phyloP scores from a whole-genome alignment of 1,140 invertebrate genomes.

The Triops longicaudatus region DNA sequence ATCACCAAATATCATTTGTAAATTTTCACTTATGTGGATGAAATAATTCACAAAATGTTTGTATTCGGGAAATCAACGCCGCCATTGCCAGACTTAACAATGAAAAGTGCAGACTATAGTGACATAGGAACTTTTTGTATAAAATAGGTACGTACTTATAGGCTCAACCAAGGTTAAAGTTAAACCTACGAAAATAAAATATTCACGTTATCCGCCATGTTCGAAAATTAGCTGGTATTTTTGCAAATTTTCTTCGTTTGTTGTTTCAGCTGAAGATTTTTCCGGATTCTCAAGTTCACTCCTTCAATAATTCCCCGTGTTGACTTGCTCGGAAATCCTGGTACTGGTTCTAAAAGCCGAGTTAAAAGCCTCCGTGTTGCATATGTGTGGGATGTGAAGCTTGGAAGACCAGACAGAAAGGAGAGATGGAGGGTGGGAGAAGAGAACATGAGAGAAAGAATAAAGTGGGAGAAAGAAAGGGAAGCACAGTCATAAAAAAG shows the following conservation, averaged over 20 bases:
- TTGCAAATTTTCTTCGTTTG: too few relatives aligned
- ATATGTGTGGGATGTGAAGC: neutral
- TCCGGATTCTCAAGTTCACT: too few relatives aligned
- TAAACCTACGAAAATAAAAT: neutral
- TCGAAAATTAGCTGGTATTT: too few relatives aligned
- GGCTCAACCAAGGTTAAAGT: neutral
- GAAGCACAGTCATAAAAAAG: neutral
- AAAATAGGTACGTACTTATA: neutral
- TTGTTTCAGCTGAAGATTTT: too few relatives aligned
- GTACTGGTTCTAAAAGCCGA: too few relatives aligned
- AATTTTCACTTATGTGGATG: too few relatives aligned
- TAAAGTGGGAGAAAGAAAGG: conserved; percentile 31
- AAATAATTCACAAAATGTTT: too few relatives aligned
- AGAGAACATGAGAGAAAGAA: neutral
- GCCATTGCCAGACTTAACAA: neutral
- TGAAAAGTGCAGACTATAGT: neutral
- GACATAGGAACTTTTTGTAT: neutral
- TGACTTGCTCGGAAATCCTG: too few relatives aligned
- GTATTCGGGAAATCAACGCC: neutral
- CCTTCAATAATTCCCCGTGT: too few relatives aligned
- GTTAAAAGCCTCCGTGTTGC: too few relatives aligned
- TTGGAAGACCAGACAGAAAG: neutral
- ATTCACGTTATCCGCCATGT: too few relatives aligned
- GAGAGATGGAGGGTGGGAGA: conserved; percentile 8
- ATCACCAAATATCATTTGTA: too few relatives aligned